Conservation (phyloP, 2,888 invertebrate species). For the Synergus laeviventris region DNA sequence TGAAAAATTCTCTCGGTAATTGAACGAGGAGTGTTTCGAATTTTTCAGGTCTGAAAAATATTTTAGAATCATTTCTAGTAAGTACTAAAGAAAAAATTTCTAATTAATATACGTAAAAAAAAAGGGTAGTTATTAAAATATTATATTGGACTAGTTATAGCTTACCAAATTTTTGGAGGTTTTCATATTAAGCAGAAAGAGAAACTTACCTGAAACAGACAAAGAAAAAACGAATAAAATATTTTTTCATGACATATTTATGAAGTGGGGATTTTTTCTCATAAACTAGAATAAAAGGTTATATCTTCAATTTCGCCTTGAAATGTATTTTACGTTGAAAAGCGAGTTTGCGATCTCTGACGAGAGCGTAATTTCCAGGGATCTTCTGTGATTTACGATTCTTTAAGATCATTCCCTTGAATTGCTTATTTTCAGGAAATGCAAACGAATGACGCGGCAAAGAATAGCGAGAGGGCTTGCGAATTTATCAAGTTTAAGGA, state of each 20-base stretch:
- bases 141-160: neutral
- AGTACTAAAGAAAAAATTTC: neutral
- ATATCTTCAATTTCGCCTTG: neutral
- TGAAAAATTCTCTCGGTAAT: conserved; percentile 19
- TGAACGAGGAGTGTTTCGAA: conserved; percentile 2
- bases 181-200: neutral
- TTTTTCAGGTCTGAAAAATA: neutral
- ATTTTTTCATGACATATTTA: neutral
- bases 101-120: no score
- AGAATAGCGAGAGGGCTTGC: neutral
- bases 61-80: neutral
- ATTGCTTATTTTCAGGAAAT: conserved; percentile 25
- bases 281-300: neutral
- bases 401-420: conserved; percentile 25
- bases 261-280: neutral
- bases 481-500: conserved; percentile 18
- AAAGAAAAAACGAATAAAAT: neutral
- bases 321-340: conserved; percentile 15
- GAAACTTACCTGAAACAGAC: neutral
- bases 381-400: conserved; percentile 31
- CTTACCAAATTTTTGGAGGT: neutral
- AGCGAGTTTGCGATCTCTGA: conserved; percentile 10
- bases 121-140: neutral
- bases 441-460: conserved; percentile 18
- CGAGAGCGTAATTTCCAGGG: conserved; percentile 28